Evolutionary conservation across 2,888 invertebrate genomes (phyloP).

Genomic region (Dryomyza anilis): DNA sequence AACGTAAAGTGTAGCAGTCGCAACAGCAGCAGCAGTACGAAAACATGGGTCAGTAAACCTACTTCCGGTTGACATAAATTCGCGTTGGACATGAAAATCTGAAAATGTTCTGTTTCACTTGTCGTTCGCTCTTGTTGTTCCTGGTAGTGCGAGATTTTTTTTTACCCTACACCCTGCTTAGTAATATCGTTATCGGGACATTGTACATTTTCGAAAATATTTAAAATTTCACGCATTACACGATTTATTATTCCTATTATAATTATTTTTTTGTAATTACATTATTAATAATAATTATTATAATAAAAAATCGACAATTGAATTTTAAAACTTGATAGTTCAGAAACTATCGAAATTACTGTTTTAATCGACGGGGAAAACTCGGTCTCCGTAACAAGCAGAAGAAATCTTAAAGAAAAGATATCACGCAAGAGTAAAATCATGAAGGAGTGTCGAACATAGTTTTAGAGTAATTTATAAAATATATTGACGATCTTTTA

Average conservation of each 20-base stretch:
- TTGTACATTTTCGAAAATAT: not conserved
- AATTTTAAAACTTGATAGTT: too few relatives aligned
- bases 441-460: too few relatives aligned
- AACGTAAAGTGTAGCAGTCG: not conserved
- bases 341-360: too few relatives aligned
- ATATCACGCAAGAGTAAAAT: too few relatives aligned
- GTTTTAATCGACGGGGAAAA: too few relatives aligned
- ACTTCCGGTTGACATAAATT: slow-evolving; percentile 63
- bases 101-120: slow-evolving; percentile 36
- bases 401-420: too few relatives aligned
- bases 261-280: not conserved
- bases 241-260: not conserved
- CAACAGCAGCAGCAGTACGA: slow-evolving; percentile 34
- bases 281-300: not conserved
- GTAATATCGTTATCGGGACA: too few relatives aligned
- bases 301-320: too few relatives aligned
- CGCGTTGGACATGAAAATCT: slow-evolving; percentile 62
- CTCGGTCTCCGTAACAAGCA: too few relatives aligned
- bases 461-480: too few relatives aligned
- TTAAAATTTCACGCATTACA: not conserved
- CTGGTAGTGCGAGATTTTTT: not conserved
- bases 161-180: not conserved
- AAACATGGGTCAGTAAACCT: slow-evolving; percentile 63
- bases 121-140: slow-evolving; percentile 25
- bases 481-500: too few relatives aligned